These are phyloP conservation scores for Tolmerus cingulatus DNA, from an alignment of 2,888 invertebrate genomes.

Conservation along the genomic window DNA sequence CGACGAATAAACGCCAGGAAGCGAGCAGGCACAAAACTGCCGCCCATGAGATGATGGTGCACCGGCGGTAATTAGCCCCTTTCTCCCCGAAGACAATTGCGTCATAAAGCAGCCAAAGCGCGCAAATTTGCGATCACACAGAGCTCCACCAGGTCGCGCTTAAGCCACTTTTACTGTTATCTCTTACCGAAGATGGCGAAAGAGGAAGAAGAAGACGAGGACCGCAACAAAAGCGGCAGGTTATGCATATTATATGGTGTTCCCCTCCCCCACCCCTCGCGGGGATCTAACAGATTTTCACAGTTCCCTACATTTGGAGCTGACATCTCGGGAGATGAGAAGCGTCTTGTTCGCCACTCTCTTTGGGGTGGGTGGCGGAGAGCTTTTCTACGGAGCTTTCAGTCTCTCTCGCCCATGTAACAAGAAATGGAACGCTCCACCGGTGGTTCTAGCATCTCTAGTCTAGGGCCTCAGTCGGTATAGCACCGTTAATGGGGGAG, in stretches of 20 bases:
- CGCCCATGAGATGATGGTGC: neutral
- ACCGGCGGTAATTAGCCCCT: constrained; percentile 8
- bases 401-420: neutral
- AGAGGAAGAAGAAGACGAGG: neutral
- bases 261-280: neutral
- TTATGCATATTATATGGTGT: constrained; percentile 17
- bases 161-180: constrained; percentile 23
- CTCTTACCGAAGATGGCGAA: neutral
- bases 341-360: neutral
- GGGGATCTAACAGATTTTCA: constrained; percentile 28
- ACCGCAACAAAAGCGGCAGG: constrained; percentile 15
- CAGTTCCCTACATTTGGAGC: constrained; percentile 28
- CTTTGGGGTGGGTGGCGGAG: neutral
- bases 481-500: constrained; percentile 10
- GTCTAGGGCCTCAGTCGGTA: neutral
- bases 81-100: constrained; percentile 18
- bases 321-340: neutral
- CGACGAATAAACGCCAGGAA: neutral
- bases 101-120: constrained; percentile 25
- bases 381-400: neutral
- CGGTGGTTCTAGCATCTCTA: neutral
- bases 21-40: neutral
- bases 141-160: constrained; percentile 4
- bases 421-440: neutral
- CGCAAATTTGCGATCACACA: neutral